Base-by-base conservation (phyloP, 35 echinoderm and acorn worm genomes). In the Eucidaris tribuloides region DNA sequence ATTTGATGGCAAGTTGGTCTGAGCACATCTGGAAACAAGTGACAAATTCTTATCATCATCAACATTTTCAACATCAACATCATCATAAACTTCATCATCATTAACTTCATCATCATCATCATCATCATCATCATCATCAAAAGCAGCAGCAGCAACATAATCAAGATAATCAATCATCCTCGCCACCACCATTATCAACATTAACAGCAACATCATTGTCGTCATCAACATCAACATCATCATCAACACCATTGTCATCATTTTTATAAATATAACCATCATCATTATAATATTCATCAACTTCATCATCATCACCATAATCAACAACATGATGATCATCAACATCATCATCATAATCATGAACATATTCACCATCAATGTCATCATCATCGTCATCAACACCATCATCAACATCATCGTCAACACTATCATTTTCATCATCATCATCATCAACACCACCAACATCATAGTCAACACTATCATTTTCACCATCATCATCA, bases 1-100 rank as follows among this genome's bases (percentile, higher is more conserved):
- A 38, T 35, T 84, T 65, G n/a, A 88, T 42, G 76, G 76, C 76
- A 50, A 81, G 45, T 30, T 65, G 76, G 81, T 88, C 85, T 28
- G 85, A 88, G 62, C 85, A 88, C 85, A 88, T 88, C 85, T 88
- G 58, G 15, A 46, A 63, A 24, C 33, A n/a, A n/a, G n/a, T 37
- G 33, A 46, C 7, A 35, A 55, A 41, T 37, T 27, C 20, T 3
- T 20, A 78, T 15, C 7, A 33, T 23, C 19, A 66, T 7, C 20
- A 7, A 23, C 27, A n/a, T n/a, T n/a, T n/a, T n/a, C n/a, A n/a
- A n/a, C n/a, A n/a, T n/a, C n/a, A n/a, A n/a, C n/a, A n/a, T n/a
- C n/a, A n/a, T n/a, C n/a, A n/a, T n/a, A n/a, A n/a, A n/a, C n/a
- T n/a, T n/a, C n/a, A n/a, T n/a, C n/a, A n/a, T n/a, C n/a, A n/a